Conservation (phyloP, 1,140 invertebrate genomes). For the Thrips palmi region DNA sequence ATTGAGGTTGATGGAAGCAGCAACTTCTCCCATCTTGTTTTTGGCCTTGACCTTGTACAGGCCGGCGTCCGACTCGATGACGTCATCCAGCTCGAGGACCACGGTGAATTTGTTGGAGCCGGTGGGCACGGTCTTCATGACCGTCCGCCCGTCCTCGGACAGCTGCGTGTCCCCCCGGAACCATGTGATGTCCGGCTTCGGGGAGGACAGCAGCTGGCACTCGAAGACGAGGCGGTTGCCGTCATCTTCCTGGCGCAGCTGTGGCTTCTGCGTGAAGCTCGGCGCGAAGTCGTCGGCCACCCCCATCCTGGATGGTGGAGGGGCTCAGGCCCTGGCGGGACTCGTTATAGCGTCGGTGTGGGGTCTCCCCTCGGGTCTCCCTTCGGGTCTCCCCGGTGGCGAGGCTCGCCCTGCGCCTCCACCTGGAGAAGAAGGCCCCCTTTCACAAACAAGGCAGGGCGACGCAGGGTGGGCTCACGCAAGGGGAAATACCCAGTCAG, state of each 20-base stretch:
- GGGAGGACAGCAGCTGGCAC: slow-evolving; percentile 72
- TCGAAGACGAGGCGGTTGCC: slow-evolving; percentile 91
- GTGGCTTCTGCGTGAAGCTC: slow-evolving; percentile 92
- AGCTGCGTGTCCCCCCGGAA: slow-evolving; percentile 71
- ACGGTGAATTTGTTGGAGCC: slow-evolving; percentile 75
- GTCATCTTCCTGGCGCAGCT: slow-evolving; percentile 86
- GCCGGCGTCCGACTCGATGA: slow-evolving; percentile 88
- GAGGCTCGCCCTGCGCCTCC: too few relatives aligned
- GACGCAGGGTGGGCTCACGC: too few relatives aligned
- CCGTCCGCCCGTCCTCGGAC: slow-evolving; percentile 61
- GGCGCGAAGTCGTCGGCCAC: slow-evolving; percentile 87
- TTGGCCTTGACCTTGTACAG: slow-evolving; percentile 96
- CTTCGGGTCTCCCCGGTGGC: too few relatives aligned
- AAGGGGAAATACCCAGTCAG: too few relatives aligned
- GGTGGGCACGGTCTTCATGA: slow-evolving; percentile 67
- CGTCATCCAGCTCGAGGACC: slow-evolving; percentile 83
- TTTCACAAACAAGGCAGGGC: too few relatives aligned
- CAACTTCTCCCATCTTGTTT: slow-evolving; percentile 94
- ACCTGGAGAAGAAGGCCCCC: too few relatives aligned
- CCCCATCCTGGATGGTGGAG: too few relatives aligned
- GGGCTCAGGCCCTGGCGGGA: too few relatives aligned
- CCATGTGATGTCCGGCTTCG: slow-evolving; percentile 83
- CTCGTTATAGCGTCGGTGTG: too few relatives aligned
- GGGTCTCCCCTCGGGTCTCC: too few relatives aligned
- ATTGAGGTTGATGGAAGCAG: slow-evolving; percentile 95